These are phyloP conservation scores for Echinometra lucunter DNA, from an alignment of 53 echinoderm and acorn worm genomes.

Conservation along the genomic window DNA sequence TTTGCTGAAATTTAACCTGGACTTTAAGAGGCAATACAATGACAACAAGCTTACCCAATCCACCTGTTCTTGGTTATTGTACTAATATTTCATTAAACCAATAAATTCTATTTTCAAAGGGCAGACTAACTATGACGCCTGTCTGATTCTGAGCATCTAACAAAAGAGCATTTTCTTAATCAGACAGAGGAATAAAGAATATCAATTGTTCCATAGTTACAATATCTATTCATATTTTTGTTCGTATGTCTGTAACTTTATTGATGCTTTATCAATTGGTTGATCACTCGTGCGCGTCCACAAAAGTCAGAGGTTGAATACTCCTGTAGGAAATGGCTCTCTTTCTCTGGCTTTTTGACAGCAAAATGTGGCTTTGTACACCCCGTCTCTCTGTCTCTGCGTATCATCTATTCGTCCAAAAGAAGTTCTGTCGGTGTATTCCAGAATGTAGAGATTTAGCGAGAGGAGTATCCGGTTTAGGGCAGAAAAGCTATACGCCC, in stretches of 20 bases:
- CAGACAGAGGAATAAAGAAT: neutral
- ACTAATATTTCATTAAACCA: slow-evolving; percentile 38
- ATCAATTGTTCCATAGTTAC: slow-evolving; percentile 25
- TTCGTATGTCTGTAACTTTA: slow-evolving; percentile 21
- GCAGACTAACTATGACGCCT: slow-evolving; percentile 36
- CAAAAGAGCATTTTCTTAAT: slow-evolving; percentile 32
- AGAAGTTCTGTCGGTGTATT: neutral
- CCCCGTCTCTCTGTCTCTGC: slow-evolving; percentile 26
- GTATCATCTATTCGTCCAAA: neutral
- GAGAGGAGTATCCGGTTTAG: neutral
- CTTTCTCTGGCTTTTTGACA: slow-evolving; percentile 37
- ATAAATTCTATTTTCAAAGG: slow-evolving; percentile 19
- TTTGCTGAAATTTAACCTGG: neutral
- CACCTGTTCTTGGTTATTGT: slow-evolving; percentile 33
- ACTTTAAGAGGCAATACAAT: neutral
- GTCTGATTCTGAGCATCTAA: neutral
- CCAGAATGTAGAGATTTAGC: neutral
- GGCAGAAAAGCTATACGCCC: neutral
- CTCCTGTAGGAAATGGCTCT: slow-evolving; percentile 34
- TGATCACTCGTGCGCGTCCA: neutral
- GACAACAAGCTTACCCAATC: neutral
- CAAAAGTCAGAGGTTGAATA: slow-evolving; percentile 54
- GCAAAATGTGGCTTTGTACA: neutral
- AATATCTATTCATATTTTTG: slow-evolving; percentile 45
- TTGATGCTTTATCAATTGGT: neutral